Base-by-base conservation (phyloP, 1,140 invertebrate genomes). In the Zaprionus gabonicus region DNA sequence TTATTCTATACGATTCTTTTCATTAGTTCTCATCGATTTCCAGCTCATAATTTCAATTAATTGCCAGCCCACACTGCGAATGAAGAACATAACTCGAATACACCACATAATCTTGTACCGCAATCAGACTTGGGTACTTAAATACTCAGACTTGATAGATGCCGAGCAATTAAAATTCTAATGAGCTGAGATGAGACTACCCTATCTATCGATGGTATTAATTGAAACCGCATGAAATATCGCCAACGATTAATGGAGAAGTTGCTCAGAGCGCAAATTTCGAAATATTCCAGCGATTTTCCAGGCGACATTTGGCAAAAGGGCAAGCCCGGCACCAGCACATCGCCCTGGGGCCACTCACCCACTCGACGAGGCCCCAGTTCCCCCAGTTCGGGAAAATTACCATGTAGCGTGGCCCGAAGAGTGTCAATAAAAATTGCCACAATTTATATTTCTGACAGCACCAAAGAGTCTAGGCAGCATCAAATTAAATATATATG, bases 361-460 rank as follows among this genome's bases (percentile, higher is more conserved):
- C 20, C 23, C 46, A 69, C 41, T 68, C 67, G 23, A n/a, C 28
- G 28, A 31, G 28, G 28, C 31, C 31, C 9, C 9, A 34, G 31
- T 34, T 34, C 2, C 9, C 31, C 31, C 31, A 34, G 31, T 34
- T 34, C 31, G 3, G 9, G 20, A 27, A 71, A 76, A 76, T 71
- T 76, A 71, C 60, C 73, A 76, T 71, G 68, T 64, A 57, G 41
- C 15, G 7, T 53, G 58, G 71, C 59, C 13, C 58, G 23, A 72
- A 66, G 59, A 72, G 63, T 59, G 66, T 34, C 72, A 63, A 69
- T 81, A 79, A 81, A 79, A 83, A 88, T 74, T 81, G 82, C 86
- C 70, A 76, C 86, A 81, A 91, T 91, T 81, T 86, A 79, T 86
- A 83, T 75, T 73, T 76, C 70, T 83, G 82, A 91, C 86, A 86